Evolutionary conservation across 2,888 invertebrate genomes (phyloP), one percentile per base, ranked within the genome.

Genomic region (Mythimna loreyi): DNA sequence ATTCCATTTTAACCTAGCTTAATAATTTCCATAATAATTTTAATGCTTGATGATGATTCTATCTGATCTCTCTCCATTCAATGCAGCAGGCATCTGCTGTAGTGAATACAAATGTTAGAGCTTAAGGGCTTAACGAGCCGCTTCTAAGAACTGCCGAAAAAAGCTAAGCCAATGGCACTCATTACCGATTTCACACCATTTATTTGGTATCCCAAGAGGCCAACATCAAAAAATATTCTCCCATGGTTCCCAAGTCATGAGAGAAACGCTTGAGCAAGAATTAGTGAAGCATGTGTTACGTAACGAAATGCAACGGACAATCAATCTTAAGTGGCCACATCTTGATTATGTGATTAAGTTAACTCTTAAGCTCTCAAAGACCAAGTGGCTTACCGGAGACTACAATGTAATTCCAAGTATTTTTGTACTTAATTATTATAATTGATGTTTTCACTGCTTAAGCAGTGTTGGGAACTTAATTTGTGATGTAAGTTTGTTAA

Each of bases 321-420:
- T 92, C 90, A 88, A 91, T 91, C 92, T 89, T 83, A 81, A 84
- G 83, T 83, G 87, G 85, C 85, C 79, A 89, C 88, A 87, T 87
- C 90, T 91, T 90, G 91, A 92, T 93, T 92, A 91, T 93, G 87
- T 92, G 91, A 92, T 94, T 92, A 93, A 92, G 89, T 91, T 90
- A 89, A 84, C 87, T 88, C 69, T 69, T 67, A 72, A 64, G 81
- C 65, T 57, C 72, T 74, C 75, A 60, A 74, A 75, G 75, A 78
- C 62, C 72, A 61, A 75, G 78, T 73, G 83, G 67, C 76, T 72
- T 69, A 72, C 71, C 64, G 57, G 72, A 58, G 65, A 74, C 78
- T 59, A 66, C 64, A 72, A 57, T 75, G 79, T 75, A 81, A 79
- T 81, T 86, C 77, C 72, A 59, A 82, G 72, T 76, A 76, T 72